phyloP scores from a whole-genome alignment of 1,140 invertebrate species.

The Drosophila melanica region DNA sequence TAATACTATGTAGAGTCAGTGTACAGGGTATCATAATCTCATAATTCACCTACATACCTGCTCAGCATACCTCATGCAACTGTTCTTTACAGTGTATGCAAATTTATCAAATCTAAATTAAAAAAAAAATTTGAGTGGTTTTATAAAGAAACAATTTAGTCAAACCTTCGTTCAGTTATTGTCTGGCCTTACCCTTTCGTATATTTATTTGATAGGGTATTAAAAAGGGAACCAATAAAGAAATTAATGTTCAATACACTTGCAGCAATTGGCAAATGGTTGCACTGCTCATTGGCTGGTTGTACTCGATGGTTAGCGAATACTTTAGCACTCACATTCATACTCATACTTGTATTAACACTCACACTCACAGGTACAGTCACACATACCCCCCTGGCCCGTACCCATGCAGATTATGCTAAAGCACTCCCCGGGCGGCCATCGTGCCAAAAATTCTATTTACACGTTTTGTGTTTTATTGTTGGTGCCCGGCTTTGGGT shows the following conservation, averaged over 20 bases:
- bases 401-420: slow-evolving; percentile 81
- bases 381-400: not conserved
- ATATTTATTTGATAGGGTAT: not conserved
- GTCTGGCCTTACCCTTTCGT: no score
- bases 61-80: no score
- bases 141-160: no score
- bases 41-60: no score
- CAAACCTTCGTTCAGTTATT: no score
- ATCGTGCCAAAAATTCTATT: slow-evolving; percentile 84
- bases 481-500: slow-evolving; percentile 49
- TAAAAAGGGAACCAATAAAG: no score
- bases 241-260: slow-evolving; percentile 38
- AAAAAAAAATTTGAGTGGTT: no score
- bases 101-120: no score
- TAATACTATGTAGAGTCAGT: no score
- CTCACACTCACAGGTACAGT: slow-evolving; percentile 29
- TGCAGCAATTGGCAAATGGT: slow-evolving; percentile 48
- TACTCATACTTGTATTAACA: not conserved
- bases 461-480: slow-evolving; percentile 84
- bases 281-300: slow-evolving; percentile 21
- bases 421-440: slow-evolving; percentile 81
- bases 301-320: slow-evolving; percentile 38
- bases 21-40: no score
- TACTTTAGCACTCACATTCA: slow-evolving; percentile 19
- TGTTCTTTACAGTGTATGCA: no score